Base-by-base conservation (phyloP, 1,140 invertebrate genomes). In the Dreissena rostriformis region DNA sequence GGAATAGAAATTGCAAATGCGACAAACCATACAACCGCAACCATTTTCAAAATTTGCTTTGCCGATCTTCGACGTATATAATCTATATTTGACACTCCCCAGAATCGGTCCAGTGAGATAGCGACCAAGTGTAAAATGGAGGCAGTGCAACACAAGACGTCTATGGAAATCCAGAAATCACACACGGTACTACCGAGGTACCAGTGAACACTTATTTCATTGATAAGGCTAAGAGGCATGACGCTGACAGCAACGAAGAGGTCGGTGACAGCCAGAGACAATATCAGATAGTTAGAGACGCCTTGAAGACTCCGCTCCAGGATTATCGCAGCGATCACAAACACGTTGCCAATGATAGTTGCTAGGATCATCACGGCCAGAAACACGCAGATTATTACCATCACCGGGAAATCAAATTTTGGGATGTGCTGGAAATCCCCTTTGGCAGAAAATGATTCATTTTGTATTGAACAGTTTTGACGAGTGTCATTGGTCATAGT, bases 241-340 rank as follows among this genome's bases (percentile, higher is more conserved):
- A 97, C 94, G 49, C 94, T 87, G 0, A 96, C 95, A 52, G 98
- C 98, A 29, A 99, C 98, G 91, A 99, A 96, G 85, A 99, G 96
- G 93, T 99, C 98, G 65, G 98, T 98, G 84, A 99, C 97, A 24
- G 98, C 98, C 85, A 99, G 94, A 8, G 98, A 99, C 49, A 97
- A 97, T 87, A 99, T 95, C 93, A 99, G 98, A 86, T 99, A 95
- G 94, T 99, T 99, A 70, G 98, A 98, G 86, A 99, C 97, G 87
- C 97, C 92, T 66, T 93, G 97, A 51, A 99, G 94, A 92, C 98
- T 97, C 74, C 97, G 94, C 92, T 99, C 98, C 66, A 98, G 93
- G 39, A 98, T 94, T 88, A 99, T 98, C 52, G 98, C 97, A n/a
- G 97, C 96, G 94, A 99, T 98, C 71, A 98, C 98, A 94, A 98